Evolutionary conservation across 2,113 vertebrate species (phyloP), one percentile per base, ranked within the genome.

Genomic region (Pampusana beccarii): DNA sequence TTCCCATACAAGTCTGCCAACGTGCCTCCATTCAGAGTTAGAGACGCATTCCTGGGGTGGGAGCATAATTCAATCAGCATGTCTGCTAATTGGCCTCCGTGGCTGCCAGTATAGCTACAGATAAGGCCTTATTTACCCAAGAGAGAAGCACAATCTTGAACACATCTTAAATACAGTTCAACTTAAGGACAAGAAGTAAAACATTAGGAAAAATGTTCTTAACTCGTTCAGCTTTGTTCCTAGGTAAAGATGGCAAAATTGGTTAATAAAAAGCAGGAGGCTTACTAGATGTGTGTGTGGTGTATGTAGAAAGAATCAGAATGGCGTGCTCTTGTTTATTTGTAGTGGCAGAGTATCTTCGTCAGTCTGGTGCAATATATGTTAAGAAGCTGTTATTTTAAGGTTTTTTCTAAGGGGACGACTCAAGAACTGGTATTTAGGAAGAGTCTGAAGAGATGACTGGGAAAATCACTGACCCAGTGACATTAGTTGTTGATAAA

Each of bases 221-320:
- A 5, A 36, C 44, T 79, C 1, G 0, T 51, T n/a, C 44, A 50
- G n/a, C 61, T 62, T 81, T 79, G 9, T 62, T 79, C 17, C 54
- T 38, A 44, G 34, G 31, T 54, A 56, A 72, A 53, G 46, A 25
- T 26, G 42, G 36, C 23, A 73, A 58, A 72, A 53, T 2, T 5
- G 4, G 24, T 66, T 26, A 9, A 11, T 40, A 20, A 36, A 80
- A 84, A 48, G 17, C 13, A 58, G 56, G 51, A 9, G 48, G 8
- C 1, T 6, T 14, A 4, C 17, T 18, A 46, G 20, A 6, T 4
- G 13, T 6, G 1, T 3, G 3, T 53, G 51, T 66, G 40, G 31
- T 51, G 1, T 16, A 5, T 6, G 18, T 73, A 29, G 38, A 66
- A 69, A 40, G 24, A 40, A 26, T 19, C 19, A 13, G 60, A n/a